phyloP scores from a whole-genome alignment of 2,797 vertebrate species.

The Sciurus vulgaris region DNA sequence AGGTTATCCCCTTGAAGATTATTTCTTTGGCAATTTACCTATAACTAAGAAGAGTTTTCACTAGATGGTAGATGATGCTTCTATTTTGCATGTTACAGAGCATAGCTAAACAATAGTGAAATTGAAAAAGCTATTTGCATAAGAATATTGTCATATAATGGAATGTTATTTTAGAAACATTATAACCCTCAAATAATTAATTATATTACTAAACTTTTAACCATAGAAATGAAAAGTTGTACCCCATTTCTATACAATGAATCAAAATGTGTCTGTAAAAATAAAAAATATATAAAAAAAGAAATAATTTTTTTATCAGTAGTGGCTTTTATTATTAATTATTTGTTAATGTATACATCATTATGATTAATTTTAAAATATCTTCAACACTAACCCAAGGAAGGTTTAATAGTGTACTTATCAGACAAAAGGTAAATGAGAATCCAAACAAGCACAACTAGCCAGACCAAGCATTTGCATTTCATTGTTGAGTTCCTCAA shows the following conservation, averaged over 20 bases:
- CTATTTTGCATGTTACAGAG: not conserved
- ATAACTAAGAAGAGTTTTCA: conserved; percentile 7
- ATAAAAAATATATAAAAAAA: too few species aligned
- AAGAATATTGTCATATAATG: not conserved
- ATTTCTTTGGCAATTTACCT: conserved; percentile 39
- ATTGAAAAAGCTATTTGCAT: not conserved
- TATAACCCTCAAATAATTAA: not conserved
- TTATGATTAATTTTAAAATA: not conserved
- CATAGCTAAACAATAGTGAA: not conserved
- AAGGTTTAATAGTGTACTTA: not conserved
- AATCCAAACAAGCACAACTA: not conserved
- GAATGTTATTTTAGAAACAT: not conserved
- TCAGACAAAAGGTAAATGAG: not conserved
- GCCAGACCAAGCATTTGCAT: not conserved
- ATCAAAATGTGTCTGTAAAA: too few species aligned
- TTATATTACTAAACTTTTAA: not conserved
- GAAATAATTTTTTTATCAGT: not conserved
- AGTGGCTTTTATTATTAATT: not conserved
- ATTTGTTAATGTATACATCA: not conserved
- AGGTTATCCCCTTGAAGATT: conserved; percentile 15
- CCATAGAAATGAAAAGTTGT: too few species aligned
- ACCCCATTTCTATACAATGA: too few species aligned
- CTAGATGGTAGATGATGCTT: not conserved
- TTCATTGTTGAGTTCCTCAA: not conserved
- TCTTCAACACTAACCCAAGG: not conserved